Evolutionary conservation across 2,888 invertebrate species (phyloP).

Genomic region (Napeogenes sylphis): DNA sequence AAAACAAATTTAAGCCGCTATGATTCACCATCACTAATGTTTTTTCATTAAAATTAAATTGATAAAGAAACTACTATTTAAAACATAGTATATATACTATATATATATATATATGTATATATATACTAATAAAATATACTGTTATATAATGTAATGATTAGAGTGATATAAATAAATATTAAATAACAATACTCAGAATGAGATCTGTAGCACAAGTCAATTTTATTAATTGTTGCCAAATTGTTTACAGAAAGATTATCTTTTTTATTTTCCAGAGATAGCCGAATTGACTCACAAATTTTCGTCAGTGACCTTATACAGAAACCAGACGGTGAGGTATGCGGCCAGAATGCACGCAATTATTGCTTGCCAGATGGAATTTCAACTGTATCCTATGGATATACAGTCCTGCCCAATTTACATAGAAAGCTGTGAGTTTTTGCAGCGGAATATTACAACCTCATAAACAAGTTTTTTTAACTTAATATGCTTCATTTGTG

Average conservation of each 20-base stretch:
- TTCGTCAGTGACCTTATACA: slow-evolving; percentile 87
- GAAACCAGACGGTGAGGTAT: slow-evolving; percentile 88
- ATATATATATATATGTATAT: neutral
- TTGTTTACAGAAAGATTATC: neutral
- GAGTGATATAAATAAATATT: too few species aligned
- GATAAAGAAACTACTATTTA: too few species aligned
- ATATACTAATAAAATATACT: neutral
- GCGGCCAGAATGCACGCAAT: slow-evolving; percentile 90
- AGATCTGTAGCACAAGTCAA: slow-evolving; percentile 2
- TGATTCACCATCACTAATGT: too few species aligned
- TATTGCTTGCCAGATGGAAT: slow-evolving; percentile 92
- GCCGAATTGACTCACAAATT: slow-evolving; percentile 88
- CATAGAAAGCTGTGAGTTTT: slow-evolving; percentile 89
- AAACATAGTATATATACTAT: too few species aligned
- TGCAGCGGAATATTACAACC: neutral
- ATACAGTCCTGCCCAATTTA: slow-evolving; percentile 90
- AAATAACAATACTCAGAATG: neutral
- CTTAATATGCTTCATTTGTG: too few species aligned
- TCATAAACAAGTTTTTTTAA: neutral
- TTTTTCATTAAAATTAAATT: too few species aligned
- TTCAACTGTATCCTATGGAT: slow-evolving; percentile 91
- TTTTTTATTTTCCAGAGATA: slow-evolving; percentile 79
- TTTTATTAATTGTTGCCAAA: neutral
- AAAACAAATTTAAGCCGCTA: too few species aligned
- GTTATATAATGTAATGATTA: too few species aligned